Evolutionary conservation across 1,140 invertebrate genomes (phyloP), one percentile per base, ranked within the genome.

Genomic region (Drosophila rhopaloa): DNA sequence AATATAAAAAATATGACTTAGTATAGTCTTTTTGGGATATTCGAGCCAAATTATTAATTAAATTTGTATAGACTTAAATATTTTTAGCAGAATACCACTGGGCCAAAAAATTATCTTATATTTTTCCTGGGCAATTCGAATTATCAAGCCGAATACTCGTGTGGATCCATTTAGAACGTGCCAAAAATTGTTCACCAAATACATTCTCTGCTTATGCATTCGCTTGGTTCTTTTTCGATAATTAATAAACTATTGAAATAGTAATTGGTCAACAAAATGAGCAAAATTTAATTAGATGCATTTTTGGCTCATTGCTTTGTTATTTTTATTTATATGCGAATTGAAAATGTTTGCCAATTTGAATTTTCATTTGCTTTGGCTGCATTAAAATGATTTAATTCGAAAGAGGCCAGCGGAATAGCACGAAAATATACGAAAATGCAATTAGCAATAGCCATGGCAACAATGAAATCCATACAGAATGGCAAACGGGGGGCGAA

Each of bases 351-450:
- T 27, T 68, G 75, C 70, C 60, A 79, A 79, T 75, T 70, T 47
- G 57, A 75, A 67, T 68, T 63, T 75, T 48, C 70, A 81, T 81
- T 63, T 46, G 57, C 71, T 68, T 75, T 51, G 54, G 79, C 29
- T 73, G 73, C 66, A 81, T 81, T 81, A 70, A 82, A 78, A 82
- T 78, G 63, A 81, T 82, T 82, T 67, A 70, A 85, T 75, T 78
- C 44, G 54, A 54, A 47, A 54, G 32, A 63, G 43, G 43, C 48
- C 46, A 76, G 40, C 40, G 46, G n/a, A 74, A 61, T 54, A 40
- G 47, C 38, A 58, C 38, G 27, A 65, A 63, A 76, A 70, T 38
- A 86, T 72, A 78, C 13, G 60, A 79, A 88, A 88, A 88, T 79
- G 83, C 83, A 82, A 86, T 86, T 76, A 83, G 70, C 71, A 71